Percentiles rank a stretch among this genome's conserved stretches.
Evolutionary conservation across 2,888 invertebrate genomes (phyloP).

Genomic region (Pandemis cinnamomeana): DNA sequence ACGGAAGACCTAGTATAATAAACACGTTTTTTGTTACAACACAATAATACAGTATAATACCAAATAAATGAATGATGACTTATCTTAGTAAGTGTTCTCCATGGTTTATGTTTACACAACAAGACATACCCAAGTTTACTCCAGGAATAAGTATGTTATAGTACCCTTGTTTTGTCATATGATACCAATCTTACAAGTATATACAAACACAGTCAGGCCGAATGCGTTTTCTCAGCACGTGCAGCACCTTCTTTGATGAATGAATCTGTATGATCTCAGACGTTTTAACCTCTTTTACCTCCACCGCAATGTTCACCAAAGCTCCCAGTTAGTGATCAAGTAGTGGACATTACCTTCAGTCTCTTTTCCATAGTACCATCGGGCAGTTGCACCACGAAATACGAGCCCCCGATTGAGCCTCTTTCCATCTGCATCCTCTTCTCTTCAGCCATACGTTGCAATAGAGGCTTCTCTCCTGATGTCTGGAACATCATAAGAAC

Average conservation of each 20-base stretch:
- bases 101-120: neutral
- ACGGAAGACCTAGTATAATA: neutral
- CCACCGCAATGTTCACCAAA: constrained; percentile 36
- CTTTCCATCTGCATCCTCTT: constrained; percentile 95
- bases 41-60: neutral
- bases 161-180: neutral
- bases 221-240: constrained; percentile 9
- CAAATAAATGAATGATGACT: neutral
- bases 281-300: constrained; percentile 16
- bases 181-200: neutral
- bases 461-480: constrained; percentile 90
- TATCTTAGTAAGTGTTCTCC: neutral
- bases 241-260: neutral
- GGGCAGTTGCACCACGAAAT: constrained; percentile 93
- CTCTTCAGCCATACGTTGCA: constrained; percentile 97
- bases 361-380: constrained; percentile 96
- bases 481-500: constrained; percentile 58
- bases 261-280: neutral
- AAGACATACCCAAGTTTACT: neutral
- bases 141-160: neutral
- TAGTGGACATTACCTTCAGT: constrained; percentile 87
- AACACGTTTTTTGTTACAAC: constrained; percentile 1
- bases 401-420: constrained; percentile 94
- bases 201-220: neutral
- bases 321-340: constrained; percentile 33